Evolutionary conservation across 2,113 vertebrate genomes (phyloP).

Genomic region (Saguinus imperator): DNA sequence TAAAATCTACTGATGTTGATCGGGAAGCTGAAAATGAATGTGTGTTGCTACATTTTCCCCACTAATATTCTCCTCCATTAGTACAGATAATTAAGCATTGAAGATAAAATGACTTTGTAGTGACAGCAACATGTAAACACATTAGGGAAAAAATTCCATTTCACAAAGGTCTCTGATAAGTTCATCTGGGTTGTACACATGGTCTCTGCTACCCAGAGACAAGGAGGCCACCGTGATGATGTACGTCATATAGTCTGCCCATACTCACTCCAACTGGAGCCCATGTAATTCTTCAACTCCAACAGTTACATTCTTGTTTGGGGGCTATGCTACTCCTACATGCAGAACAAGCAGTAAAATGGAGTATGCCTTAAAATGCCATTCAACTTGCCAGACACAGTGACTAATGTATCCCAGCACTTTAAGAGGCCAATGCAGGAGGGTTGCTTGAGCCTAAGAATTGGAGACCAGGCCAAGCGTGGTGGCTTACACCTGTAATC

Average conservation of each 20-base stretch:
- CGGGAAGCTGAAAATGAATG: not conserved
- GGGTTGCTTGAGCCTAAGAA: not conserved
- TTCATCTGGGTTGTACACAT: not conserved
- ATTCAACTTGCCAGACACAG: not conserved
- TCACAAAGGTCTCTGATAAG: constrained; percentile 1
- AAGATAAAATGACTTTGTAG: constrained; percentile 39
- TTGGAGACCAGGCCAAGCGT: not conserved
- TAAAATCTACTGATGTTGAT: not conserved
- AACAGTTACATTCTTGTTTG: not conserved
- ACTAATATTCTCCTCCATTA: constrained; percentile 33
- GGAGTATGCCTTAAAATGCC: not conserved
- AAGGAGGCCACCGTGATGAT: fast-evolving
- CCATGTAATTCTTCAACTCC: fast-evolving
- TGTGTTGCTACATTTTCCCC: not conserved
- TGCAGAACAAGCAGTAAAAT: not conserved
- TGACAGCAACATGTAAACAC: constrained; percentile 42
- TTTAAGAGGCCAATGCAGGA: not conserved
- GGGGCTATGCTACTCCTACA: not conserved
- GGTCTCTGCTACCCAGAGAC: not conserved
- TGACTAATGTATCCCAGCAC: not conserved
- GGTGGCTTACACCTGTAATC: not conserved
- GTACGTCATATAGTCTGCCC: not conserved
- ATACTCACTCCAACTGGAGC: fast-evolving
- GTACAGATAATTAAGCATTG: constrained; percentile 22
- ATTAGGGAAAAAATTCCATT: not conserved